Percentiles rank a stretch among this genome's conserved stretches.
Conservation (phyloP, 1,140 invertebrate genomes). For the Drosophila eugracilis region DNA sequence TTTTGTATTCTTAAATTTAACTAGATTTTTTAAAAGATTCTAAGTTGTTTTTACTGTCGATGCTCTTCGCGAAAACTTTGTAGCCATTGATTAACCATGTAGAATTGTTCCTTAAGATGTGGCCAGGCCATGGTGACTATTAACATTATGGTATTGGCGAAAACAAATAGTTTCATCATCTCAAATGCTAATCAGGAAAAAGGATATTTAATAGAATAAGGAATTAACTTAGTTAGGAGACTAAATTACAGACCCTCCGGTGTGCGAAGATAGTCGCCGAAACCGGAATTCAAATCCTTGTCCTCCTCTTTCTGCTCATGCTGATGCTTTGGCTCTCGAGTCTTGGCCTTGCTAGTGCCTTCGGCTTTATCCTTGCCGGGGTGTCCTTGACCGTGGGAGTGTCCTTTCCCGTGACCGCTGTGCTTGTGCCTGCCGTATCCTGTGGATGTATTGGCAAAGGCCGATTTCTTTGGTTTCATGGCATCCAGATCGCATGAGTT, state of each 20-base stretch:
- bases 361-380: constrained; percentile 54
- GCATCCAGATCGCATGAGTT: constrained; percentile 42
- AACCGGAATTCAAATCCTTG: constrained; percentile 80
- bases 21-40: not conserved
- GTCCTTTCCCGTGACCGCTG: constrained; percentile 53
- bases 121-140: constrained; percentile 84
- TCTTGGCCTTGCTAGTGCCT: constrained; percentile 20
- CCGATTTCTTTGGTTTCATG: constrained; percentile 79
- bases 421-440: constrained; percentile 78
- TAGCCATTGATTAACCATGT: constrained; percentile 73
- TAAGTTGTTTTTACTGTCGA: constrained; percentile 15
- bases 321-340: constrained; percentile 23
- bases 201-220: not conserved
- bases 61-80: constrained; percentile 54
- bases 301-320: constrained; percentile 66
- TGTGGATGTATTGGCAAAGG: constrained; percentile 76
- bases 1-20: constrained; percentile 23
- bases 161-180: constrained; percentile 84
- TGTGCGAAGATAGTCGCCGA: constrained; percentile 80
- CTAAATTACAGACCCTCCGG: constrained; percentile 76
- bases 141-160: constrained; percentile 80
- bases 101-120: constrained; percentile 72
- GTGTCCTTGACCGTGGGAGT: constrained; percentile 43
- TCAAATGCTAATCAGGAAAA: constrained; percentile 59
- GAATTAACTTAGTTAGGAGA: not conserved